These are phyloP conservation scores for Andrena haemorrhoa DNA, from an alignment of 2,888 invertebrate species.

Conservation along the genomic window DNA sequence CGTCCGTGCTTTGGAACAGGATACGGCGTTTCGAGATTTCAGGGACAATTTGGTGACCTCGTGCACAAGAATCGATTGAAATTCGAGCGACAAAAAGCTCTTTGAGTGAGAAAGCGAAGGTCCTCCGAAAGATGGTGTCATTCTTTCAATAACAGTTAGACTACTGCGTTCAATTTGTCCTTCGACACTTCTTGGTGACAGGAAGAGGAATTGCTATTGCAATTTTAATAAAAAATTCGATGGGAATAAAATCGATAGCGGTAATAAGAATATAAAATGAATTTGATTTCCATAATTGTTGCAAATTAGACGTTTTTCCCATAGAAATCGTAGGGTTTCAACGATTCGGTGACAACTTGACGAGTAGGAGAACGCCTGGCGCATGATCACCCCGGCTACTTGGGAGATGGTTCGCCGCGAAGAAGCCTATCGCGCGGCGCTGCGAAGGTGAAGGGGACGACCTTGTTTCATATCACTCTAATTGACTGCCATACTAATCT, in stretches of 20 bases:
- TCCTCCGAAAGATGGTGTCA: background rate
- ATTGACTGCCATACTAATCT: slow-evolving; percentile 50
- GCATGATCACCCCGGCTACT: slow-evolving; percentile 1
- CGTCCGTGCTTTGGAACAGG: slow-evolving; percentile 8
- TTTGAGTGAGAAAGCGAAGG: background rate
- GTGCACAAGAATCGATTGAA: background rate
- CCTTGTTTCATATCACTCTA: slow-evolving; percentile 58
- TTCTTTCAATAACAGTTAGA: background rate
- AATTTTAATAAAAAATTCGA: too few species aligned
- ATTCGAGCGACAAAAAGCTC: background rate
- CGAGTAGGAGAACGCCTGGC: background rate
- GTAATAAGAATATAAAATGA: too few species aligned
- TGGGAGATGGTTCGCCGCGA: background rate
- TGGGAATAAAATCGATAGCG: too few species aligned
- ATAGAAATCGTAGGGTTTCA: too few species aligned
- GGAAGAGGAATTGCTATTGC: too few species aligned
- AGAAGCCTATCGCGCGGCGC: background rate
- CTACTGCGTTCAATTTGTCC: background rate
- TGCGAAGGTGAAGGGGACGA: slow-evolving; percentile 62
- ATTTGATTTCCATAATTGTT: too few species aligned
- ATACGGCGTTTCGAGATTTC: slow-evolving; percentile 33
- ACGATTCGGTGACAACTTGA: too few species aligned
- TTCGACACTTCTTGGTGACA: background rate
- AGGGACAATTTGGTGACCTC: slow-evolving; percentile 14
- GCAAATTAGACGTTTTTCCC: too few species aligned